Base-by-base conservation (phyloP, 2,888 invertebrate species). In the Caradrina kadenii region DNA sequence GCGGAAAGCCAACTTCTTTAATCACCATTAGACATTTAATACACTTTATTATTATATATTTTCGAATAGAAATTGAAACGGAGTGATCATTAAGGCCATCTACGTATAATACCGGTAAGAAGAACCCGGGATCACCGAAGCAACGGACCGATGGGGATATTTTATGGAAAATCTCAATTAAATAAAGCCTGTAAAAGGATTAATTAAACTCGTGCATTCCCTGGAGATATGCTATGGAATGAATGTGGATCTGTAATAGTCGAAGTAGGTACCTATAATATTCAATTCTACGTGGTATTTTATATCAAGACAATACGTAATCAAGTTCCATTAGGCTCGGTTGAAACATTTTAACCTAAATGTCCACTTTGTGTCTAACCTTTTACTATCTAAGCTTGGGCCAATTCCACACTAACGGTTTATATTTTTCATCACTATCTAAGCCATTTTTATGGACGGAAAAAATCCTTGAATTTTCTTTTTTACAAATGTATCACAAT, bases 291-390 rank as follows among this genome's bases (percentile, higher is more conserved):
- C 7, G 0, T 15, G 21, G 22, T 61, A 26, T 63, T 78, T 49
- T 63, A 53, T 54, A 65, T 42, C 15, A 42, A 78, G 66, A 69
- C 61, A 75, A 73, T 59, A 68, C n/a, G 55, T 59, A 64, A 72
- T 70, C 56, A 69, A 54, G 62, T 48, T 65, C 69, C 61, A 63
- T 82, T 69, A 72, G n/a, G 31, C 19, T 55, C 50, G 50, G 58
- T 68, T 63, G 11, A 58, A 69, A 67, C 73, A 69, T 79, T 79
- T 79, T 67, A 48, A 56, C 66, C 60, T 72, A 62, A 72, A 75
- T 63, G 63, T 69, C 64, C 74, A 76, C 48, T 80, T 73, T 76
- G 50, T 74, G 42, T 54, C 35, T 45, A 63, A 59, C 31, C 49
- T 60, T 67, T 79, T 66, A n/a, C n/a, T n/a, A 62, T 55, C 31